Percentiles rank a stretch among this genome's conserved stretches.
Conservation (phyloP, 2,888 invertebrate genomes). For the Trissolcus japonicus region DNA sequence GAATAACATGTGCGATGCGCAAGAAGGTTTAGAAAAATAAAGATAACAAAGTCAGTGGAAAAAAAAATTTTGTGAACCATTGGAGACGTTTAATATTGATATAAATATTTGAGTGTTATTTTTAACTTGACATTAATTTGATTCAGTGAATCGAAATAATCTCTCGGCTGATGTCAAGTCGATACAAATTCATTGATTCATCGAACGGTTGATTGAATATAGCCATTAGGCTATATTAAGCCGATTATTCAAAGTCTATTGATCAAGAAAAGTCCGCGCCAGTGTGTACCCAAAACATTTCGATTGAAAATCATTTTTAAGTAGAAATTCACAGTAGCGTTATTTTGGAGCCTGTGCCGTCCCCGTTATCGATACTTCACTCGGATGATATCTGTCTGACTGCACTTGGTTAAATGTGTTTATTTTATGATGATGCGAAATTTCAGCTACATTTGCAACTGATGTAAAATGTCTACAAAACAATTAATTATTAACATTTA, state of each 20-base stretch:
- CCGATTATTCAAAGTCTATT: slow-evolving; percentile 11
- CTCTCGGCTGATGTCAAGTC: slow-evolving; percentile 9
- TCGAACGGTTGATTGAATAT: slow-evolving; percentile 6
- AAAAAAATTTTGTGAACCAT: no score
- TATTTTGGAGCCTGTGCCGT: no score
- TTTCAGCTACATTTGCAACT: no score
- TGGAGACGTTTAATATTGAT: no score
- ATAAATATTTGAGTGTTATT: slow-evolving; percentile 2
- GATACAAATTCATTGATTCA: slow-evolving; percentile 12
- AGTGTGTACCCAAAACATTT: background rate
- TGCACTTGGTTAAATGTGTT: slow-evolving; percentile 8
- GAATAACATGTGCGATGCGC: no score
- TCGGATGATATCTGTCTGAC: background rate
- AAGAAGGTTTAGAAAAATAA: no score
- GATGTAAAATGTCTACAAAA: no score
- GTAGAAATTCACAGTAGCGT: no score
- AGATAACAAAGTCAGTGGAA: no score
- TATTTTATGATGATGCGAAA: slow-evolving; percentile 13
- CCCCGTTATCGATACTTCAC: no score
- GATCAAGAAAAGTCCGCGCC: slow-evolving; percentile 7
- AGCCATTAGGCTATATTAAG: slow-evolving; percentile 12
- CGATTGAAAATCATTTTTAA: background rate
- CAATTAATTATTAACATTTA: no score
- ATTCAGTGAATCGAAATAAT: slow-evolving; percentile 12
- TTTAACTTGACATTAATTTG: slow-evolving; percentile 5